These are phyloP conservation scores for Rhinoptilus africanus DNA, from an alignment of 2,113 vertebrate species.

Conservation along the genomic window DNA sequence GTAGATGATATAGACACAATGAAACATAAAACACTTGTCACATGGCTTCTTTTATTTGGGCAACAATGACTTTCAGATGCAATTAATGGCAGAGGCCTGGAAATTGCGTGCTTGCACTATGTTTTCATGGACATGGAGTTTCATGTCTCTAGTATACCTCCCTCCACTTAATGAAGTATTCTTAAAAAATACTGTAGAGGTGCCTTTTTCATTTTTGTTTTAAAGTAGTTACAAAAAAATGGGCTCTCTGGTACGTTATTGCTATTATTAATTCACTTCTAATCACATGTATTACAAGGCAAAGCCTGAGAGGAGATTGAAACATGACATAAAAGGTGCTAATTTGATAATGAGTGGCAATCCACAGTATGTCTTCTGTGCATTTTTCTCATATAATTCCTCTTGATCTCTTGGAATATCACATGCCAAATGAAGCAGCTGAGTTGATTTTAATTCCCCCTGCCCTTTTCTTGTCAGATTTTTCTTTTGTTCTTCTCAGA, in stretches of 20 bases:
- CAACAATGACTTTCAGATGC: conserved; percentile 1
- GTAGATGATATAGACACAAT: neutral
- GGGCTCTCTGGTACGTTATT: neutral
- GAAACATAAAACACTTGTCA: neutral
- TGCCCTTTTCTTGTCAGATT: neutral
- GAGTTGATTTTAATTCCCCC: neutral
- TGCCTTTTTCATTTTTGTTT: neutral
- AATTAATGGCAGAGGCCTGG: neutral
- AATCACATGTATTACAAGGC: neutral
- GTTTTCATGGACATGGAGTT: neutral
- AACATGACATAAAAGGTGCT: conserved; percentile 15
- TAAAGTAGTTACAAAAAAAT: neutral
- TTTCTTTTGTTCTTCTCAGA: neutral
- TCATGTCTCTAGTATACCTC: neutral
- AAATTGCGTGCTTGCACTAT: neutral
- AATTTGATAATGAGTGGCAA: neutral
- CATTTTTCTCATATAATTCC: conserved; percentile 17
- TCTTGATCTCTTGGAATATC: neutral
- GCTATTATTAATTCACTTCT: conserved; percentile 15
- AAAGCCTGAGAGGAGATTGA: conserved; percentile 7
- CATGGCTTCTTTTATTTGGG: neutral
- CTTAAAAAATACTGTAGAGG: neutral
- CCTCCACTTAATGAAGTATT: neutral
- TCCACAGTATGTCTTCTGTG: neutral
- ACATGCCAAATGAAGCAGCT: neutral